These are phyloP conservation scores for Spilogale gracilis DNA, from an alignment of 2,113 vertebrate species.

Conservation along the genomic window DNA sequence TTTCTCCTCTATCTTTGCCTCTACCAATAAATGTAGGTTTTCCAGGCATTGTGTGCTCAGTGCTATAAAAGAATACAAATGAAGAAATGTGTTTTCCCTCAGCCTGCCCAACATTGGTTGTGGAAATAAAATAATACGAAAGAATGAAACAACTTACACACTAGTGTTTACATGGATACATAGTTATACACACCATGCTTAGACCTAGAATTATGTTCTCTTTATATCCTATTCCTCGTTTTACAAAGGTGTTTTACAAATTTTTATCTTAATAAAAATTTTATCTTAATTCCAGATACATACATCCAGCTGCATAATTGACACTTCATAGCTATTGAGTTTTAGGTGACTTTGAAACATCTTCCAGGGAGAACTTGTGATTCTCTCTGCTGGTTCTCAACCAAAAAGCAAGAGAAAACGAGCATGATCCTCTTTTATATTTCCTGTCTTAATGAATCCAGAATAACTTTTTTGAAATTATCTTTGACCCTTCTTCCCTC, in stretches of 20 bases:
- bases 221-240: slow-evolving; percentile 3
- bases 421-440: not conserved
- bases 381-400: not conserved
- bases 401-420: not conserved
- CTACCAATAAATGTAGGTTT: not conserved
- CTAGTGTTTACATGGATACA: not conserved
- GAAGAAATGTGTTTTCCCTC: not conserved
- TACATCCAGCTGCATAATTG: not conserved
- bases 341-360: not conserved
- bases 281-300: not conserved
- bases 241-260: not conserved
- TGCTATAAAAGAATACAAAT: not conserved
- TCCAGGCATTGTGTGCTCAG: not conserved
- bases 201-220: not conserved
- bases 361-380: not conserved
- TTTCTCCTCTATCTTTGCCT: not conserved
- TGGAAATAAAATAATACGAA: not conserved
- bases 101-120: not conserved
- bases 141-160: not conserved
- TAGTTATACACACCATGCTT: not conserved
- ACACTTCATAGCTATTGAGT: not conserved
- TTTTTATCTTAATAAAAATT: not conserved
- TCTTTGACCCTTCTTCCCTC: not conserved
- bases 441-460: not conserved
- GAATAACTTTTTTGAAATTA: not conserved